Percentiles rank a stretch among this genome's conserved stretches.
These are phyloP conservation scores for Drosophila santomea DNA, from an alignment of 1,140 invertebrate genomes.

Conservation along the genomic window DNA sequence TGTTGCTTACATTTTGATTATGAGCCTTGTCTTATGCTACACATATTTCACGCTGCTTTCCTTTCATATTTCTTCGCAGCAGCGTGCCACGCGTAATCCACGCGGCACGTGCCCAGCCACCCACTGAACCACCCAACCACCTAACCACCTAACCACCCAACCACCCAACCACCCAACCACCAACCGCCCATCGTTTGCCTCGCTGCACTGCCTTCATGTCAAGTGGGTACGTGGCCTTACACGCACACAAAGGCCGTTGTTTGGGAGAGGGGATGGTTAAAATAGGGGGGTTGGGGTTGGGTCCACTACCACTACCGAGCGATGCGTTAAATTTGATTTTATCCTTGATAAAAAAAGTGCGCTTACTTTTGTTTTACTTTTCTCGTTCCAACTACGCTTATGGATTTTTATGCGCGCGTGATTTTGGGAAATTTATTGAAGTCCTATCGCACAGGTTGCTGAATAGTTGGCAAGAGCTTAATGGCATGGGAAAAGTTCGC, in stretches of 20 bases:
- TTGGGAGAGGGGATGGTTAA: neutral
- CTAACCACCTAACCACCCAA: neutral
- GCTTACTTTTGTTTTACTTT: constrained; percentile 32
- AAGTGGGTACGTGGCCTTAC: constrained; percentile 60
- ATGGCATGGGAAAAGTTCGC: neutral
- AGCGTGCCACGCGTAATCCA: constrained; percentile 57
- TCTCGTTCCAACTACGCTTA: constrained; percentile 22
- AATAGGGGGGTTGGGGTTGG: constrained; percentile 1
- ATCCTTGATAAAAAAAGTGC: constrained; percentile 68
- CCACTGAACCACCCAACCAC: neutral
- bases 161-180: constrained; percentile 1
- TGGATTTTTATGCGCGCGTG: constrained; percentile 47
- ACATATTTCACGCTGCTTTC: constrained; percentile 75
- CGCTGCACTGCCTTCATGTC: constrained; percentile 54
- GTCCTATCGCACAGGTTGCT: constrained; percentile 11
- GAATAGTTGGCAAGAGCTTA: constrained; percentile 1
- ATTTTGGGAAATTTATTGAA: constrained; percentile 54
- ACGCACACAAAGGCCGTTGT: constrained; percentile 18
- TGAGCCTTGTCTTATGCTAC: constrained; percentile 80
- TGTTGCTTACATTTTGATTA: constrained; percentile 75
- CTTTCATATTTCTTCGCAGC: constrained; percentile 50
- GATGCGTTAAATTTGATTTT: constrained; percentile 82
- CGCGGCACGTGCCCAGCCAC: constrained; percentile 60
- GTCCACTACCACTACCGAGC: constrained; percentile 41
- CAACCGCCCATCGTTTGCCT: constrained; percentile 11